Evolutionary conservation across 2,797 vertebrate species (phyloP).

Genomic region (Chrosomus eos): DNA sequence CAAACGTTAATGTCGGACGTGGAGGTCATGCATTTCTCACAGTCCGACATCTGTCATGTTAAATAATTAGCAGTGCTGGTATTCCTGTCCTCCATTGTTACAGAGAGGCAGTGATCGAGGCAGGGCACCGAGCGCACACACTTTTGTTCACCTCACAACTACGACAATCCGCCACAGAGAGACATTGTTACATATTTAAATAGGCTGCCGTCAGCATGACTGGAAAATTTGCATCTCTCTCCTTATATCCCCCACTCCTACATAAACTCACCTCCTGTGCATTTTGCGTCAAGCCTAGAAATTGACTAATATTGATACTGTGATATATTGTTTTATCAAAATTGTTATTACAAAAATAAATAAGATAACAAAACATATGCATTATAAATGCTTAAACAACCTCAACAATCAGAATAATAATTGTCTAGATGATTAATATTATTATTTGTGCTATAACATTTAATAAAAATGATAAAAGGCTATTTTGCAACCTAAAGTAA

Average conservation of each 20-base stretch:
- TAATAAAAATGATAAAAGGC: background rate
- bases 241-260: background rate
- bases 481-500: too few relatives aligned
- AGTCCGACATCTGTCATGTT: slow-evolving; percentile 37
- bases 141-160: slow-evolving; percentile 21
- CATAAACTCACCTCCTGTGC: background rate
- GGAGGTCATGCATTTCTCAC: slow-evolving; percentile 29
- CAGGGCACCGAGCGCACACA: slow-evolving; percentile 12
- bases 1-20: background rate
- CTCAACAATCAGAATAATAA: background rate
- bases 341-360: background rate
- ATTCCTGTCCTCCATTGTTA: slow-evolving; percentile 22
- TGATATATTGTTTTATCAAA: background rate
- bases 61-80: slow-evolving; percentile 39
- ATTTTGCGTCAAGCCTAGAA: too few relatives aligned
- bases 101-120: background rate
- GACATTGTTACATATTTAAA: slow-evolving; percentile 57
- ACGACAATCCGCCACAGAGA: slow-evolving; percentile 1
- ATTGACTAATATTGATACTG: background rate
- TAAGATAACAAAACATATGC: background rate
- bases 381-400: background rate
- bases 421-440: background rate
- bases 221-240: slow-evolving; percentile 43
- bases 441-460: background rate
- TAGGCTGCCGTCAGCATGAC: slow-evolving; percentile 27